Percentiles rank a stretch among this genome's conserved stretches.
These are phyloP conservation scores for Norana najaformis DNA, from an alignment of 2,888 invertebrate species.

Conservation along the genomic window DNA sequence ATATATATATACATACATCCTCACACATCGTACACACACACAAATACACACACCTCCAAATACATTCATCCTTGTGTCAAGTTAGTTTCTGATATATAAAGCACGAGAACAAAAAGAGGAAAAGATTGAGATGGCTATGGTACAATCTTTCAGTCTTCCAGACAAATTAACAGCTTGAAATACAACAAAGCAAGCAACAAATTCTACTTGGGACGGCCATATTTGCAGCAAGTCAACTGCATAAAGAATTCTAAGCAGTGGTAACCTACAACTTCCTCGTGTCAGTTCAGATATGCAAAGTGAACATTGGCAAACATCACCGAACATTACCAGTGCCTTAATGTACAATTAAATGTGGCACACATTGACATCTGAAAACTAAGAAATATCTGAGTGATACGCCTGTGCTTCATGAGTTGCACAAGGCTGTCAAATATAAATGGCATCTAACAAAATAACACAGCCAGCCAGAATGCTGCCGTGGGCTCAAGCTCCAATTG, in stretches of 20 bases:
- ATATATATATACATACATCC: background rate
- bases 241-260: background rate
- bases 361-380: background rate
- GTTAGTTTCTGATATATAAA: background rate
- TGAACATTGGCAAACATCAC: background rate
- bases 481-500: background rate
- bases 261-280: background rate
- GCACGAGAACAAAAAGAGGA: background rate
- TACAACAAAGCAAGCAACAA: background rate
- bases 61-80: background rate
- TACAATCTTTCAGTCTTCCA: background rate
- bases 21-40: background rate
- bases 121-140: background rate
- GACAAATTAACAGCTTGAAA: background rate
- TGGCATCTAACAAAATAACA: background rate
- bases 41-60: background rate
- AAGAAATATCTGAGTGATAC: background rate
- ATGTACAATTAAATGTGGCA: conserved; percentile 7
- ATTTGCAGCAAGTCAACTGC: too few species aligned
- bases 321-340: background rate
- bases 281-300: background rate
- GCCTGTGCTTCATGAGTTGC: background rate
- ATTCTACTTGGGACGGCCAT: background rate
- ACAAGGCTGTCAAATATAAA: background rate
- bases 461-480: background rate